Conservation (phyloP, 2,113 vertebrate species). For the Poeciliopsis prolifica region DNA sequence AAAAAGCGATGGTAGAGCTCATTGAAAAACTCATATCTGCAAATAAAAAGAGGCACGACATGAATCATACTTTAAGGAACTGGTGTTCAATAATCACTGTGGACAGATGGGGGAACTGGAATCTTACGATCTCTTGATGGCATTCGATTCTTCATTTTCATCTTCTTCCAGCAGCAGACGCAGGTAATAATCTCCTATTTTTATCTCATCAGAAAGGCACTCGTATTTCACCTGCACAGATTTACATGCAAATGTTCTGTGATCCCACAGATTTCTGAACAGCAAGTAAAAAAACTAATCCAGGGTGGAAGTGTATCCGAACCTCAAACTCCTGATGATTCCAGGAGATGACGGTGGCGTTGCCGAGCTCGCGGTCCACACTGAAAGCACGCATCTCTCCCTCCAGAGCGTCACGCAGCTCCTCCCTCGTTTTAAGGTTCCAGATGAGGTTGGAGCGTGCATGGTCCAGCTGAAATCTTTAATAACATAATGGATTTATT, state of each 20-base stretch:
- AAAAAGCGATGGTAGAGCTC: slow-evolving; percentile 98
- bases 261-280: not conserved
- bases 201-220: slow-evolving; percentile 98
- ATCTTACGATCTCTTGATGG: slow-evolving; percentile 98
- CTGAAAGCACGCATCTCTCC: slow-evolving; percentile 95
- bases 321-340: slow-evolving; percentile 99
- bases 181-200: slow-evolving; percentile 98
- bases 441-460: slow-evolving; percentile 96
- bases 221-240: slow-evolving; percentile 92
- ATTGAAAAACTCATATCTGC: slow-evolving; percentile 97
- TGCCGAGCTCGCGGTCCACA: slow-evolving; percentile 95
- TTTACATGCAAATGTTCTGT: not conserved
- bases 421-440: slow-evolving; percentile 98
- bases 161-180: slow-evolving; percentile 95
- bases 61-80: not conserved
- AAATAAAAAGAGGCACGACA: not conserved
- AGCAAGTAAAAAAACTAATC: not conserved
- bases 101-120: not conserved
- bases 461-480: slow-evolving; percentile 94
- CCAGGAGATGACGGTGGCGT: slow-evolving; percentile 93
- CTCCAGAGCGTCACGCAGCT: slow-evolving; percentile 94
- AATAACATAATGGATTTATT: not conserved
- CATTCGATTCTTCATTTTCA: slow-evolving; percentile 91
- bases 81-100: not conserved
- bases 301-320: slow-evolving; percentile 14